These are phyloP conservation scores for Alentia gelatinosa DNA, from an alignment of 2,888 invertebrate species.

Conservation along the genomic window DNA sequence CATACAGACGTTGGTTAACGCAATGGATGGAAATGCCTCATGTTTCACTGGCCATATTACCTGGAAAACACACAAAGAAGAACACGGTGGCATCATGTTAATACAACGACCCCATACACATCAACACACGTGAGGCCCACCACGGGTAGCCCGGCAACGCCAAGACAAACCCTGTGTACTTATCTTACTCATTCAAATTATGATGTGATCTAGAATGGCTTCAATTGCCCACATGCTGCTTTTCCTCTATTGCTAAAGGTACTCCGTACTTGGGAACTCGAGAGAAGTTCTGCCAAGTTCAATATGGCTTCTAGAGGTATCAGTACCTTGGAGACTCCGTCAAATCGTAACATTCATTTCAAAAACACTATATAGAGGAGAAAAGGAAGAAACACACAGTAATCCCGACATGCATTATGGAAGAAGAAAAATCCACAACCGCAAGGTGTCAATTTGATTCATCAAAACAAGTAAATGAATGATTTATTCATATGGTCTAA, in stretches of 20 bases:
- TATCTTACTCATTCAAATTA: not conserved
- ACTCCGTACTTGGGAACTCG: not conserved
- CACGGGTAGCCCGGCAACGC: not conserved
- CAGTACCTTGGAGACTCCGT: not conserved
- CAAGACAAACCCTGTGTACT: not conserved
- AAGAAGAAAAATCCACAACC: conserved; percentile 15
- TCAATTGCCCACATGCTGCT: conserved; percentile 11
- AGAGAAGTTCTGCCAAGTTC: not conserved
- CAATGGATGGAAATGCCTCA: conserved; percentile 49
- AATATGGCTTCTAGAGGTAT: not conserved
- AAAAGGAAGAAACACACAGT: not conserved
- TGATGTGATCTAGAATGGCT: not conserved
- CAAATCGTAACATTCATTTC: not conserved
- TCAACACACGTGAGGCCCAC: not conserved
- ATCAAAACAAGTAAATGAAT: not conserved
- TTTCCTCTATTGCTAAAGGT: not conserved
- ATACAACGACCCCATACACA: not conserved
- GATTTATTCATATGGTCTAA: not conserved
- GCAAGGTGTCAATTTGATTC: not conserved
- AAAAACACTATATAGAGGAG: not conserved
- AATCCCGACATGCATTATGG: not conserved
- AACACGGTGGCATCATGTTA: conserved; percentile 49
- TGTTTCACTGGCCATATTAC: conserved; percentile 31
- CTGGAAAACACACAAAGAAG: conserved; percentile 54
- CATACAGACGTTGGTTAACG: conserved; percentile 35